Evolutionary conservation across 1,140 invertebrate species (phyloP).

Genomic region (Zaprionus camerounensis): DNA sequence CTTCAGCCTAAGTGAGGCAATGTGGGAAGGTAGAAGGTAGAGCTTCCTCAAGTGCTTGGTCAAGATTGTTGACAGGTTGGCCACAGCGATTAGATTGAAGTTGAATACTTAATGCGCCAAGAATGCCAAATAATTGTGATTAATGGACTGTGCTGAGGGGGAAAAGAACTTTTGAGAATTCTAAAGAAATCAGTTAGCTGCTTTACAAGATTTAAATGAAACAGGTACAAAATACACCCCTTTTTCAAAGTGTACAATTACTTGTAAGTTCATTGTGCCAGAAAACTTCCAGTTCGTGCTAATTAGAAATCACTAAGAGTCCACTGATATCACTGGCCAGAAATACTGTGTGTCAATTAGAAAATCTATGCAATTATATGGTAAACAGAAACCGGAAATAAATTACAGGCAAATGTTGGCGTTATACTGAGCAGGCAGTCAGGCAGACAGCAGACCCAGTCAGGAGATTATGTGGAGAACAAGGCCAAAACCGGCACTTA

Average conservation of each 20-base stretch:
- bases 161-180: neutral
- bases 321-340: neutral
- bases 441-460: conserved; percentile 12
- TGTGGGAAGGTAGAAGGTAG: conserved; percentile 20
- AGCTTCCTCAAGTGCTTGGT: conserved; percentile 22
- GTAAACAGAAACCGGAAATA: conserved; percentile 63
- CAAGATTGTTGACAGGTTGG: conserved; percentile 53
- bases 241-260: neutral
- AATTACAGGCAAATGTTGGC: conserved; percentile 59
- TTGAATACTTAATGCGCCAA: conserved; percentile 20
- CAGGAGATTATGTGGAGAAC: neutral
- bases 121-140: conserved; percentile 14
- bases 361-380: conserved; percentile 52
- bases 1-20: neutral
- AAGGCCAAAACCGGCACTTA: conserved; percentile 50
- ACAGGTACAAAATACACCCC: neutral
- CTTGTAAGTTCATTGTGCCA: neutral
- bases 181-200: neutral
- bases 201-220: neutral
- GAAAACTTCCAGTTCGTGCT: neutral
- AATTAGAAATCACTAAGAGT: neutral
- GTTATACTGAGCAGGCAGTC: conserved; percentile 52
- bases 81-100: conserved; percentile 23
- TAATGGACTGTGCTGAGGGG: conserved; percentile 3
- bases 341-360: conserved; percentile 49